Conservation (phyloP, 2,113 vertebrate species). For the Pelmatolapia mariae region DNA sequence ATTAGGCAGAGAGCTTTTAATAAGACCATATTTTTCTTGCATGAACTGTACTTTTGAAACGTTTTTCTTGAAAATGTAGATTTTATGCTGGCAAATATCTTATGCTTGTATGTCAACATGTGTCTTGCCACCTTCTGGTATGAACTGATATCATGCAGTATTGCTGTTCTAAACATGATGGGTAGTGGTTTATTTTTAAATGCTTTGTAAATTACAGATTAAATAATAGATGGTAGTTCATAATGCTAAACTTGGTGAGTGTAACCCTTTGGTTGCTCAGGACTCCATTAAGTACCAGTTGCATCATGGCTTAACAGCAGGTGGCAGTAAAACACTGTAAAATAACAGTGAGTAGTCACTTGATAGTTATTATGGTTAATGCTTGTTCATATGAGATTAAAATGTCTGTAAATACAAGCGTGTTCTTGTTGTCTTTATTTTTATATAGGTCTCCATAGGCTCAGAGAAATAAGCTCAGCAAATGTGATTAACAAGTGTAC, state of each 20-base stretch:
- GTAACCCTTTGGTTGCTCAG: not conserved
- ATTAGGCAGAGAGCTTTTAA: not conserved
- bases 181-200: not conserved
- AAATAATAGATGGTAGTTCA: not conserved
- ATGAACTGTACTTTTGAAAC: not conserved
- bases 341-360: not conserved
- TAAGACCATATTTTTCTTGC: not conserved
- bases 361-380: not conserved
- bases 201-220: not conserved
- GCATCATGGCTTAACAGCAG: conserved; percentile 28
- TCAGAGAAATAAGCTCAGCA: not conserved
- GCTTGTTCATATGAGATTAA: not conserved
- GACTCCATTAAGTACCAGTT: not conserved
- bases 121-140: not conserved
- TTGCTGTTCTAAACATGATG: not conserved
- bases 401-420: not conserved
- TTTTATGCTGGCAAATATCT: not conserved
- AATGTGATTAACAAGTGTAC: not conserved
- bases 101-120: not conserved
- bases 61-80: not conserved
- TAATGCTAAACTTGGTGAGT: not conserved
- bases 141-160: not conserved
- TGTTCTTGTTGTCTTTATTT: not conserved
- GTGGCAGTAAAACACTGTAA: conserved; percentile 59
- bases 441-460: not conserved